phyloP scores from a whole-genome alignment of 2,888 invertebrate genomes.

The Athalia rosae region DNA sequence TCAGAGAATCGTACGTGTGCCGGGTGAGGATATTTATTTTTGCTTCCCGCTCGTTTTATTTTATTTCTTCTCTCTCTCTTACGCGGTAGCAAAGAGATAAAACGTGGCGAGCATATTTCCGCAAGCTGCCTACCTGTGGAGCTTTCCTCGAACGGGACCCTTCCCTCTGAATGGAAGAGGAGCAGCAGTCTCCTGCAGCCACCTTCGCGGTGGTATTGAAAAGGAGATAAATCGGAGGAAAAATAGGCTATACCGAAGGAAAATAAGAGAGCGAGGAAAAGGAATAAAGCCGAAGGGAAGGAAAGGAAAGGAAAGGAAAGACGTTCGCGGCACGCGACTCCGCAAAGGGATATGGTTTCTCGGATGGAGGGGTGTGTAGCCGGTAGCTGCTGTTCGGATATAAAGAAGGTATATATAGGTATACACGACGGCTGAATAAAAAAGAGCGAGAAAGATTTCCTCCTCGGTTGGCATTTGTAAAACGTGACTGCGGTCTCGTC shows the following conservation, averaged over 20 bases:
- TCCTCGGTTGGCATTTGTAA: slow-evolving; percentile 23
- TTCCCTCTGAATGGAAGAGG: slow-evolving; percentile 48
- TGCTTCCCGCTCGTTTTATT: background rate
- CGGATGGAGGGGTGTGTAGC: slow-evolving; percentile 13
- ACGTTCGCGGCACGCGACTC: background rate
- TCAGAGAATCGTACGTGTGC: background rate
- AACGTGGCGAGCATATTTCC: slow-evolving; percentile 37
- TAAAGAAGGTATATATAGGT: slow-evolving; percentile 19
- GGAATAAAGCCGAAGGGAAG: background rate
- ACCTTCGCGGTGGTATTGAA: slow-evolving; percentile 39
- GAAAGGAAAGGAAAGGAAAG: background rate
- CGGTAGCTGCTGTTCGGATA: background rate
- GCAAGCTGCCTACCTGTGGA: slow-evolving; percentile 42
- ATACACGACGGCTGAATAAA: slow-evolving; percentile 14
- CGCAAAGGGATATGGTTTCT: background rate
- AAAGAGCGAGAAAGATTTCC: slow-evolving; percentile 18
- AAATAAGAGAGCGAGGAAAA: slow-evolving; percentile 10
- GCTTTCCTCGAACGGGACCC: slow-evolving; percentile 46
- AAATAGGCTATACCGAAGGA: background rate
- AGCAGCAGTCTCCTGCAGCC: slow-evolving; percentile 39
- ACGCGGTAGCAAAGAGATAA: background rate
- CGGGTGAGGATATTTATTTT: background rate
- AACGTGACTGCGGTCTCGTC: background rate
- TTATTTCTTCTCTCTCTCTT: background rate
- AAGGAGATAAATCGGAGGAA: slow-evolving; percentile 42